These are phyloP conservation scores for Paratilapia polleni DNA, from an alignment of 2,113 vertebrate genomes.

Conservation along the genomic window DNA sequence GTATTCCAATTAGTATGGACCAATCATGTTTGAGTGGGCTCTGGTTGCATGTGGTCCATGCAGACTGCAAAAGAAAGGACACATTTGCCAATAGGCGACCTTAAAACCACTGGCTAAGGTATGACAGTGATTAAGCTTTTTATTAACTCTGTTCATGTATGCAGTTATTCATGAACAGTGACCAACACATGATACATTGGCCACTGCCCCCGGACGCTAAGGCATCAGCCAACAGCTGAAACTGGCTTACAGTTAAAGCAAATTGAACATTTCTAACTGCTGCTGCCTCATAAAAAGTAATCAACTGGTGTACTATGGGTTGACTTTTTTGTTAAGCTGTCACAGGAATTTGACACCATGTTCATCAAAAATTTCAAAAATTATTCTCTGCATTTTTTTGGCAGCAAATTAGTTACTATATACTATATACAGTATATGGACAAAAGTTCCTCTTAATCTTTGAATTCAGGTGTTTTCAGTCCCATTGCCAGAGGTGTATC, in stretches of 20 bases:
- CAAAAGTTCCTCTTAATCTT: too few relatives aligned
- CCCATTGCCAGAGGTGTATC: too few relatives aligned
- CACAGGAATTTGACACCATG: too few relatives aligned
- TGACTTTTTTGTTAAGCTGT: not conserved
- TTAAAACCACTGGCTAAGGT: not conserved
- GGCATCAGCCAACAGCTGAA: not conserved
- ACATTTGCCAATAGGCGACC: accelerated
- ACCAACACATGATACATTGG: not conserved
- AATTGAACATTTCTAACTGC: not conserved
- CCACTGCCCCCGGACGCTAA: not conserved
- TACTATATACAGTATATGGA: too few relatives aligned
- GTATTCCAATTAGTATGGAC: not conserved
- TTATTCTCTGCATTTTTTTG: too few relatives aligned
- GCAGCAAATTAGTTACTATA: too few relatives aligned
- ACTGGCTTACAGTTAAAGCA: not conserved
- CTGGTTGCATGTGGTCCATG: accelerated
- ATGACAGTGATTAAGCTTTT: not conserved
- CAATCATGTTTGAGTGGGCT: too few relatives aligned
- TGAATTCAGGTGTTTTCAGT: too few relatives aligned
- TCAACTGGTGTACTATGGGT: accelerated
- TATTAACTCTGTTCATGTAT: not conserved
- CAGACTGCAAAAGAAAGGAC: not conserved
- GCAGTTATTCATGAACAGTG: not conserved
- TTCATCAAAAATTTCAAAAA: too few relatives aligned
- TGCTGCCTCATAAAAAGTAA: not conserved